phyloP scores from a whole-genome alignment of 1,140 invertebrate genomes.

The Whitmania pigra region DNA sequence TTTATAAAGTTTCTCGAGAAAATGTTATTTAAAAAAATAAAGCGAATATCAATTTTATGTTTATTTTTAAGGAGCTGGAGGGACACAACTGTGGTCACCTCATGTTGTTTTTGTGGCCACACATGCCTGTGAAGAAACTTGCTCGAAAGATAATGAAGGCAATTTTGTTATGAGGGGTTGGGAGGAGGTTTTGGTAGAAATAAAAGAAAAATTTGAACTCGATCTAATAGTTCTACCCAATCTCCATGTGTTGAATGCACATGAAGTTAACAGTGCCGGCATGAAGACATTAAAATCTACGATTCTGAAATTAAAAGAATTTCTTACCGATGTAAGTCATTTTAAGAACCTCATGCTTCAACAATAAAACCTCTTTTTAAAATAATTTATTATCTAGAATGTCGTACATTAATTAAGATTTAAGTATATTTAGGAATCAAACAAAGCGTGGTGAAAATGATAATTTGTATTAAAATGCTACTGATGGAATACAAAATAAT shows the following conservation, averaged over 20 bases:
- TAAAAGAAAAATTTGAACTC: slow-evolving; percentile 43
- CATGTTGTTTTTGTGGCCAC: slow-evolving; percentile 54
- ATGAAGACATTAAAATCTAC: slow-evolving; percentile 49
- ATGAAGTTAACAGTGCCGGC: slow-evolving; percentile 48
- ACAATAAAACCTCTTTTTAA: not conserved
- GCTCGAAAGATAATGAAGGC: slow-evolving; percentile 46
- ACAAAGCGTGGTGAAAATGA: not conserved
- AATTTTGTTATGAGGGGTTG: slow-evolving; percentile 50
- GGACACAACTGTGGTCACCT: slow-evolving; percentile 44
- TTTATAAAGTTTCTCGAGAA: not conserved
- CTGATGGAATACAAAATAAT: not conserved
- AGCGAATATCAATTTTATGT: not conserved
- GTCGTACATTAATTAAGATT: not conserved
- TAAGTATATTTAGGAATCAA: not conserved
- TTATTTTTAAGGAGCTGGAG: slow-evolving; percentile 44
- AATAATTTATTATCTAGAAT: not conserved
- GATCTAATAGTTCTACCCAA: slow-evolving; percentile 43
- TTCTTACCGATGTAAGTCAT: slow-evolving; percentile 42
- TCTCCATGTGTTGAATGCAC: slow-evolving; percentile 52
- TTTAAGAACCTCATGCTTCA: not conserved
- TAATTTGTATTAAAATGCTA: not conserved
- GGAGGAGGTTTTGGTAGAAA: slow-evolving; percentile 46
- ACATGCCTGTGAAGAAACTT: slow-evolving; percentile 50
- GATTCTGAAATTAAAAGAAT: slow-evolving; percentile 42
- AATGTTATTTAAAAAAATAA: not conserved